Conservation (phyloP, 2,888 invertebrate genomes). For the Trachelus iudaicus region DNA sequence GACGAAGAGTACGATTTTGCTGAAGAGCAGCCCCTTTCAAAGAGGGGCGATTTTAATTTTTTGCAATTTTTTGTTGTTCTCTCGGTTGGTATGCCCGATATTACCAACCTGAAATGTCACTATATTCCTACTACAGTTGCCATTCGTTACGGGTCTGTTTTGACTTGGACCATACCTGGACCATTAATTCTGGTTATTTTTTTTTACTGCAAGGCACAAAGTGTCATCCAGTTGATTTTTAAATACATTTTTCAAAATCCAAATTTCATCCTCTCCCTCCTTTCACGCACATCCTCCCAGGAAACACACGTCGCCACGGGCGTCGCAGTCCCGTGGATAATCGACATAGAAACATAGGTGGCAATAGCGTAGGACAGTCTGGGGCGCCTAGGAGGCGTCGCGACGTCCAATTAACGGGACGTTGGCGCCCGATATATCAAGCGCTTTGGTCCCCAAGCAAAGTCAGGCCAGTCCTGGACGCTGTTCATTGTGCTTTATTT, state of each 20-base stretch:
- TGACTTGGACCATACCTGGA: not conserved
- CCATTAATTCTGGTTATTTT: not conserved
- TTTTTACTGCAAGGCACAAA: not conserved
- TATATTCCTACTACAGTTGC: not conserved
- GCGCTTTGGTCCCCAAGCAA: conserved; percentile 14
- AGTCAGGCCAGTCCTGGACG: conserved; percentile 6
- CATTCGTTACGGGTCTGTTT: not conserved
- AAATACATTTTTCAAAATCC: not conserved
- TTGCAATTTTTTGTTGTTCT: not conserved
- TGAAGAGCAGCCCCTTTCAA: not conserved
- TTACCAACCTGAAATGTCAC: not conserved
- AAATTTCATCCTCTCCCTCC: not conserved
- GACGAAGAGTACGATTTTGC: not conserved
- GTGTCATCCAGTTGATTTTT: too few species aligned
- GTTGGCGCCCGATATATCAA: conserved; percentile 37
- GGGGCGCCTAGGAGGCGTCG: conserved; percentile 28
- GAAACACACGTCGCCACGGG: not conserved
- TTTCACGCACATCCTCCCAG: not conserved
- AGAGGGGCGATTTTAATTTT: not conserved
- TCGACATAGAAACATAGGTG: not conserved
- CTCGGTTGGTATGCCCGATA: not conserved
- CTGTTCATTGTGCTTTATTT: conserved; percentile 23
- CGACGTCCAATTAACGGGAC: conserved; percentile 39
- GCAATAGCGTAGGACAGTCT: conserved; percentile 10
- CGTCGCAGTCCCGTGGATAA: not conserved